Conservation (phyloP, 2,797 vertebrate species). For the Chloroceryle amazona region DNA sequence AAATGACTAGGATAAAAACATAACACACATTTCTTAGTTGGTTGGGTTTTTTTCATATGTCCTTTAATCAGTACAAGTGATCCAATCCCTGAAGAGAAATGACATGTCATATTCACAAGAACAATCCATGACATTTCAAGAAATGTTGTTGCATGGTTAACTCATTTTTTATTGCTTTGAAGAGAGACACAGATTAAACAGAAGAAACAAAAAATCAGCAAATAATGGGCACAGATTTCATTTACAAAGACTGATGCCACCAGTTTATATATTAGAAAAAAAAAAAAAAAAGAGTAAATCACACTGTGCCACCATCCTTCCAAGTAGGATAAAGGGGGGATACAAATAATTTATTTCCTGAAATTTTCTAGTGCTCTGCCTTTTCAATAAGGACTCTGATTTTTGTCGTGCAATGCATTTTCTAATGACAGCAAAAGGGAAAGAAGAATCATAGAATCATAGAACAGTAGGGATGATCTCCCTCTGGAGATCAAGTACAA, state of each 20-base stretch:
- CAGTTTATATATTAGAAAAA: neutral
- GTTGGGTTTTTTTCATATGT: neutral
- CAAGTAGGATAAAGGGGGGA: neutral
- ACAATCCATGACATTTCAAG: neutral
- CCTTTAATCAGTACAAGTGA: neutral
- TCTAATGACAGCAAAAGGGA: slow-evolving; percentile 29
- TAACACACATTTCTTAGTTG: neutral
- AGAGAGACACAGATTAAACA: neutral
- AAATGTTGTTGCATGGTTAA: neutral
- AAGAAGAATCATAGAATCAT: slow-evolving; percentile 11
- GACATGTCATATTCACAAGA: neutral
- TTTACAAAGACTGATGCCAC: neutral
- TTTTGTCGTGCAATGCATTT: slow-evolving; percentile 20
- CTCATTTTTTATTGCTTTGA: neutral
- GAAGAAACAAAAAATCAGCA: neutral
- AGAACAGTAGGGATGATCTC: no score
- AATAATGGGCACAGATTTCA: neutral
- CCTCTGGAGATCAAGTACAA: no score
- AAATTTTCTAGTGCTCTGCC: slow-evolving; percentile 10
- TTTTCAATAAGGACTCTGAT: slow-evolving; percentile 34
- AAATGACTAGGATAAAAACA: neutral
- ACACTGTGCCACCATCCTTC: neutral
- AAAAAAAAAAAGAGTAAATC: neutral
- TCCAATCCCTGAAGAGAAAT: neutral
- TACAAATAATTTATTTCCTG: slow-evolving; percentile 20